Percentiles rank a stretch among this genome's conserved stretches.
phyloP scores from a whole-genome alignment of 53 echinoderm and acorn worm genomes.

The Paracentrotus lividus region DNA sequence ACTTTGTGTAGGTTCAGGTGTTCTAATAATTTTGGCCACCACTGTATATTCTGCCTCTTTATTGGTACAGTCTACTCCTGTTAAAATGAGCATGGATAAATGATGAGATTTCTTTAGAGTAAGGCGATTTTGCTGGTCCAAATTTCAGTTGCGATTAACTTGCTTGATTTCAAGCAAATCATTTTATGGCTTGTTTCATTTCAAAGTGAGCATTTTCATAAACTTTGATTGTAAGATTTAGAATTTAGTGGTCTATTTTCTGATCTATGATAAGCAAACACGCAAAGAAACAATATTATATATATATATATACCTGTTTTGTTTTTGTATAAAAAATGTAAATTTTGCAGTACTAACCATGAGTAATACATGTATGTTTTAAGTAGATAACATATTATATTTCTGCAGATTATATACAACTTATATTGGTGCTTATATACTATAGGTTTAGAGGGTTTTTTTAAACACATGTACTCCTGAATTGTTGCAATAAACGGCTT shows the following conservation, averaged over 20 bases:
- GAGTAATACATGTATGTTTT: background rate
- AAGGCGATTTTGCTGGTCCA: background rate
- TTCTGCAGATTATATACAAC: background rate
- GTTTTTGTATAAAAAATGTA: background rate
- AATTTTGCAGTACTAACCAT: slow-evolving; percentile 4
- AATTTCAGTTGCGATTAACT: background rate
- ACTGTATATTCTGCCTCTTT: background rate
- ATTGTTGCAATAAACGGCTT: no score
- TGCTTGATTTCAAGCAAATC: background rate
- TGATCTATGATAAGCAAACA: background rate
- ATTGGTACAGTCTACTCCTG: background rate
- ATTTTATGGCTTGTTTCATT: background rate
- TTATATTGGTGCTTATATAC: slow-evolving; percentile 28
- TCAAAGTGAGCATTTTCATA: background rate
- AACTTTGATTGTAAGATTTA: background rate
- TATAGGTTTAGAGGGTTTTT: background rate
- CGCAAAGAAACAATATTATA: background rate
- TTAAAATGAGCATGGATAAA: background rate
- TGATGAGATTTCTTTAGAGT: background rate
- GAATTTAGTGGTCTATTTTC: background rate
- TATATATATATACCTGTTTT: background rate
- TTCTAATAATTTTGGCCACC: no score
- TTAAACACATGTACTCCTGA: no score
- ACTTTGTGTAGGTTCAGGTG: no score
- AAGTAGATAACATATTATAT: background rate